A percentile compares a stretch with the other conserved stretches of the same genome.
Evolutionary conservation across 2,888 invertebrate species (phyloP).

Genomic region (Latheticus oryzae): DNA sequence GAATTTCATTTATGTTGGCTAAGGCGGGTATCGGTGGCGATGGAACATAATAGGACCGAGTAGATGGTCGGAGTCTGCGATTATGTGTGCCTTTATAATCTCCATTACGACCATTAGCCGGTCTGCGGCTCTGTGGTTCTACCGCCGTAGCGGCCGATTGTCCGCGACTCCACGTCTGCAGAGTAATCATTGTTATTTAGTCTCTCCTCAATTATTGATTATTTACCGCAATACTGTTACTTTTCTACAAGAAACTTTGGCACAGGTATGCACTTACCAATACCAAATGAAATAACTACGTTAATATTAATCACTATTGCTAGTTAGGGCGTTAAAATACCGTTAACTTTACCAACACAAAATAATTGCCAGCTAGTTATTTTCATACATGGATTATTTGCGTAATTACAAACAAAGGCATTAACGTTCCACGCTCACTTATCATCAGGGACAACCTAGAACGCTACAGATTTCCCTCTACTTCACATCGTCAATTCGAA

Average conservation of each 20-base stretch:
- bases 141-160: slow-evolving; percentile 46
- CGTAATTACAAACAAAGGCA: slow-evolving; percentile 39
- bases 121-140: slow-evolving; percentile 49
- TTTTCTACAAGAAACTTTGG: slow-evolving; percentile 29
- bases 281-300: slow-evolving; percentile 10
- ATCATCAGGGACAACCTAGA: slow-evolving; percentile 22
- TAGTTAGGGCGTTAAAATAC: slow-evolving; percentile 29
- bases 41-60: slow-evolving; percentile 38
- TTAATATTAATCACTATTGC: slow-evolving; percentile 20
- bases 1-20: slow-evolving; percentile 35
- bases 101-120: slow-evolving; percentile 62
- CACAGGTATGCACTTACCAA: neutral
- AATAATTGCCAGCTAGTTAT: slow-evolving; percentile 44
- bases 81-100: slow-evolving; percentile 62
- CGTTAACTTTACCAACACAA: slow-evolving; percentile 29
- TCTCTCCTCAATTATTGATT: slow-evolving; percentile 63
- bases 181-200: slow-evolving; percentile 64
- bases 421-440: slow-evolving; percentile 27
- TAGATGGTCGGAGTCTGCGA: slow-evolving; percentile 47
- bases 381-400: slow-evolving; percentile 46
- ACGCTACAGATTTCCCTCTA: neutral
- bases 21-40: slow-evolving; percentile 32
- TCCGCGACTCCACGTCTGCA: slow-evolving; percentile 59
- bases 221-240: slow-evolving; percentile 62
- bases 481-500: neutral